A percentile compares a stretch with the other conserved stretches of the same genome.
These are phyloP conservation scores for Epizoanthus stellaris DNA, from an alignment of 92 coral and sea anemone genomes.

Conservation along the genomic window DNA sequence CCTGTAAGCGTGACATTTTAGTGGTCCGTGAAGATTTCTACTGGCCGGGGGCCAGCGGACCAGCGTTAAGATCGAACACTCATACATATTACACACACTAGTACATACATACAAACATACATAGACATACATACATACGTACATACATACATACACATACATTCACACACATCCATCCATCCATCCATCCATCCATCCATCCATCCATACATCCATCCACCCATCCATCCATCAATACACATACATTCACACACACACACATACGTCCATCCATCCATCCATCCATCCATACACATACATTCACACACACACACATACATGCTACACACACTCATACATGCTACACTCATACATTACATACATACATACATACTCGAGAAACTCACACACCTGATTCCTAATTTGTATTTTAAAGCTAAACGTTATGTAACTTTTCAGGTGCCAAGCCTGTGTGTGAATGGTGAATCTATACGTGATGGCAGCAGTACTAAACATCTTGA, in stretches of 20 bases:
- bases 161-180: background rate
- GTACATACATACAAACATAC: too few relatives aligned
- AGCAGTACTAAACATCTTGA: conserved; percentile 50
- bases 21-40: too few relatives aligned
- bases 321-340: background rate
- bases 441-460: conserved; percentile 88
- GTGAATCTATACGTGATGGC: conserved; percentile 69
- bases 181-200: background rate
- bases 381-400: too few relatives aligned
- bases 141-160: too few relatives aligned
- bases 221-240: background rate
- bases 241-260: background rate
- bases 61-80: too few relatives aligned
- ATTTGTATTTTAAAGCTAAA: background rate
- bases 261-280: too few relatives aligned
- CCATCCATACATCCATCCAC: background rate
- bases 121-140: too few relatives aligned
- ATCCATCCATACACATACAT: too few relatives aligned
- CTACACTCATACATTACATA: too few relatives aligned
- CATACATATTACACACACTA: too few relatives aligned
- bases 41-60: too few relatives aligned
- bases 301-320: background rate
- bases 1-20: too few relatives aligned
- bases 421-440: conserved; percentile 63
- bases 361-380: background rate